Evolutionary conservation across 2,888 invertebrate genomes (phyloP), one percentile per base, ranked within the genome.

Genomic region (Parasteatoda lunata): DNA sequence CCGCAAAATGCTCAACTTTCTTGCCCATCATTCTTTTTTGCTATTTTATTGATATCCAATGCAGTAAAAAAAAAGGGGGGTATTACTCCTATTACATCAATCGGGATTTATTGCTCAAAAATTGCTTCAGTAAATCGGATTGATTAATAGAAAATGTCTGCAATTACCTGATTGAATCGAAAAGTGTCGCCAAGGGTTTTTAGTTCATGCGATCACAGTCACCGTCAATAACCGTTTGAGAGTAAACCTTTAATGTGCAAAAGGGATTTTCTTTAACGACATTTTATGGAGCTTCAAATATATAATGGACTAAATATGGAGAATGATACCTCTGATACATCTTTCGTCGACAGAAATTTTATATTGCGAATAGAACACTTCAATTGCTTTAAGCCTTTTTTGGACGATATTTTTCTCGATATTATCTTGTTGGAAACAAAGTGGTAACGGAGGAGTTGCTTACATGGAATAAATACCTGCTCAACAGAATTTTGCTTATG

Each of bases 31-130:
- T 8, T 59, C 9, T 59, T 4, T 59, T 4, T 59, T 13, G 7
- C 59, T 13, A 7, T 59, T 59, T 59, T 59, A 75, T 59, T 54
- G 59, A 65, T 8, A 66, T 47, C 9, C 48, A 11, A 15, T 49
- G 70, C 64, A 69, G 49, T 4, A 45, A 11, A 70, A 59, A 59
- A 6, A 70, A 45, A 51, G 52, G 13, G 8, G 66, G 15, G 69
- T 69, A 69, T 54, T 71, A 70, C 77, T 83, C 65, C 83, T 68
- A 69, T 83, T 83, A 83, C 82, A 64, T 65, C 81, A 52, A 70
- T 76, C 69, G 13, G 69, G 83, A 83, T 83, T 83, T 83, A 83
- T 83, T 77, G 83, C 65, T 83, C 83, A 77, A 83, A 83, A 83
- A 77, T 83, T 83, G 83, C 48, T 83, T 71, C 77, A 54, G 77